These are phyloP conservation scores for Heliconius charithonia DNA, from an alignment of 2,888 invertebrate species.

Conservation along the genomic window DNA sequence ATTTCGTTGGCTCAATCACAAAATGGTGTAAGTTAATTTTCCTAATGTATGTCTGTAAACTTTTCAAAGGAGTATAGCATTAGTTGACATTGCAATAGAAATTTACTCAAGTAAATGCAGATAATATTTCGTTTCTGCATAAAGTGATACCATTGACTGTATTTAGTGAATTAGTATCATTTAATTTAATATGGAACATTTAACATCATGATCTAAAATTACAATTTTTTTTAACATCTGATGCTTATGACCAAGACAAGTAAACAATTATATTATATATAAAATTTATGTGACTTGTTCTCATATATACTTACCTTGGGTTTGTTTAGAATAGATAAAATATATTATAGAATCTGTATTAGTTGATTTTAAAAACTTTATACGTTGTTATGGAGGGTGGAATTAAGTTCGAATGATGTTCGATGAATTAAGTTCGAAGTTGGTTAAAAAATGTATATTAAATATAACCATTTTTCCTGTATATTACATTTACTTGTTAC, in stretches of 20 bases:
- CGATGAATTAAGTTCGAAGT: neutral
- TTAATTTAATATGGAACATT: neutral
- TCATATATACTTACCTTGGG: too few species aligned
- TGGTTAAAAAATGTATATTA: neutral
- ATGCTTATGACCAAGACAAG: neutral
- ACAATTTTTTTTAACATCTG: neutral
- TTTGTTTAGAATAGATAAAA: too few species aligned
- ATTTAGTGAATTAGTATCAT: neutral
- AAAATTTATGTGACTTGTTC: too few species aligned
- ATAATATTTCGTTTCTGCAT: neutral
- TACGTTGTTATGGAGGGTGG: too few species aligned
- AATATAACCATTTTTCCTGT: neutral
- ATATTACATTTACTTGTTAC: neutral
- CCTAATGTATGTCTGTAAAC: conserved; percentile 18
- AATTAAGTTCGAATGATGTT: too few species aligned
- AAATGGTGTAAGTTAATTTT: conserved; percentile 4
- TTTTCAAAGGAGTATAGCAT: neutral
- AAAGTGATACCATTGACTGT: neutral
- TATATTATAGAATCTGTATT: too few species aligned
- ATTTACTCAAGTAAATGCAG: neutral
- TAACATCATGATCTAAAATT: neutral
- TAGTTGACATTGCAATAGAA: neutral
- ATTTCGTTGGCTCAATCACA: conserved; percentile 7
- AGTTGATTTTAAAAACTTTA: too few species aligned
- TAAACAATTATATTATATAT: neutral